Evolutionary conservation across 1,140 invertebrate genomes (phyloP), one percentile per base, ranked within the genome.

Genomic region (Wiebesia pumilae): DNA sequence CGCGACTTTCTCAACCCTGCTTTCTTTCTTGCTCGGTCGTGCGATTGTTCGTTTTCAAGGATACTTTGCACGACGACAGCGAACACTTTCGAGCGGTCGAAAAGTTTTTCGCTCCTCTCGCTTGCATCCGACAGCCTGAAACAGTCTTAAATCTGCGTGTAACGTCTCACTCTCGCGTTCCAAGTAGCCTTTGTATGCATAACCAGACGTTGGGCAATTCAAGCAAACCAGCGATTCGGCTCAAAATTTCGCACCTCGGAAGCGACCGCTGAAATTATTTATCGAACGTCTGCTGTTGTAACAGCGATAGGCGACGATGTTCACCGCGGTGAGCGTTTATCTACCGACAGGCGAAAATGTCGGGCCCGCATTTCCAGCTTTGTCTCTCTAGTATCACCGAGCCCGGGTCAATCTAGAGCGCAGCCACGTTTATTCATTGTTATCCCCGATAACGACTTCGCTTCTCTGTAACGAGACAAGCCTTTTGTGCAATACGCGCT

Each of bases 401-500:
- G n/a, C n/a, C n/a, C n/a, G n/a, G n/a, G n/a, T n/a, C n/a, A 47
- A 47, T 47, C 43, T 6, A 47, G 58, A 62, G 58, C 24, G 58
- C 6, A 47, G 43, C 27, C 58, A 27, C 24, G 58, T 24, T 24
- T 3, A 62, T 21, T 7, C 69, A 58, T 75, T 83, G 43, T 75
- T 83, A 75, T 71, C 43, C 69, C n/a, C 47, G 81, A 83, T 83
- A 83, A 83, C 47, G 51, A 75, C 21, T 58, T 83, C 81, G 81
- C 24, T 83, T 83, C 81, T n/a, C 47, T 51, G 81, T 83, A 83
- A 83, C 71, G 38, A 77, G 73, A 84, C 73, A 73, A 84, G 71
- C 71, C 43, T 65, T 62, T 77, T 73, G 51, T 80, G 33, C 78
- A 54, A 62, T 62, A 80, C 21, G 78, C 30, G 1, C 40, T 30